phyloP scores from a whole-genome alignment of 2,113 vertebrate genomes.

The Sander vitreus region DNA sequence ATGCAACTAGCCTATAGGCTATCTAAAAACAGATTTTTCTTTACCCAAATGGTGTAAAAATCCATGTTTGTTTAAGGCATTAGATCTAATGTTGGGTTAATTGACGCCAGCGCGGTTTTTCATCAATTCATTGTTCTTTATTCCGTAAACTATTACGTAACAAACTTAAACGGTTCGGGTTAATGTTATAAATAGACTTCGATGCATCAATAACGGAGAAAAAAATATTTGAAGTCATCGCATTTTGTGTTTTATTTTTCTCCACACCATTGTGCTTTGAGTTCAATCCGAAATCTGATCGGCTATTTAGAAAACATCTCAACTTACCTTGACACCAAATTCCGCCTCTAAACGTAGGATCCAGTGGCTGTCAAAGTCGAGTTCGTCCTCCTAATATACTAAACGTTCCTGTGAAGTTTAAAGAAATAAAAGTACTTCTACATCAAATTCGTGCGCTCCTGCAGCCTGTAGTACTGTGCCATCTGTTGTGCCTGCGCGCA shows the following conservation, averaged over 20 bases:
- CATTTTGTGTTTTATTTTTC: neutral
- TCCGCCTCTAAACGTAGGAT: constrained; percentile 59
- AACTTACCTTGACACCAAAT: constrained; percentile 76
- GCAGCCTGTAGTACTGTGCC: constrained; percentile 64
- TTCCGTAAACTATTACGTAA: constrained; percentile 17
- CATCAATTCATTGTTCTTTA: neutral
- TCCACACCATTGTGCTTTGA: neutral
- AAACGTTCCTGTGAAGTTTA: constrained; percentile 55
- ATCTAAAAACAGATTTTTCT: neutral
- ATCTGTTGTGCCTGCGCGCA: constrained; percentile 75
- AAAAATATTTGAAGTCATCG: neutral
- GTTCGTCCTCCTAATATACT: constrained; percentile 21
- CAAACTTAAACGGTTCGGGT: neutral
- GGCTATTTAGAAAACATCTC: constrained; percentile 9
- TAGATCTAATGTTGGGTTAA: neutral
- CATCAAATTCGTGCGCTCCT: constrained; percentile 65
- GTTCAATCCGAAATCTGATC: constrained; percentile 11
- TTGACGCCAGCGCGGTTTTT: neutral
- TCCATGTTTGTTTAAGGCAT: neutral
- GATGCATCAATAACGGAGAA: neutral
- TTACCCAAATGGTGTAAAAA: neutral
- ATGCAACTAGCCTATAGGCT: neutral
- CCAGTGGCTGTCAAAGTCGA: constrained; percentile 60
- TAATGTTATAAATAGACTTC: neutral
- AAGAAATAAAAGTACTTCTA: constrained; percentile 58